phyloP scores from a whole-genome alignment of 2,888 invertebrate genomes.

The Scaptodrosophila latifasciaeformis region DNA sequence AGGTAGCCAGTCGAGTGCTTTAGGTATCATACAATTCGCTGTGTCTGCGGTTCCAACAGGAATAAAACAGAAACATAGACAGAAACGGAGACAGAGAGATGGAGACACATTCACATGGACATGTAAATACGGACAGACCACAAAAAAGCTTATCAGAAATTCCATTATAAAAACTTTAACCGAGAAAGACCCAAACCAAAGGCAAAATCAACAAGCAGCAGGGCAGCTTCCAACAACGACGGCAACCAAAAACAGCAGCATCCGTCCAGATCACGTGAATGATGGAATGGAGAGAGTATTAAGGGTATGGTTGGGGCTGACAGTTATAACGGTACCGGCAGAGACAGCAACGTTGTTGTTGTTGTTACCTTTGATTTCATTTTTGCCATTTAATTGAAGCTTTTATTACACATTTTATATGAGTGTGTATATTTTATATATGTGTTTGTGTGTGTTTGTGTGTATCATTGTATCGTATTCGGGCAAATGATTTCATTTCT shows the following conservation, averaged over 20 bases:
- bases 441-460: too few relatives aligned
- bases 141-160: constrained; percentile 66
- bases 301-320: constrained; percentile 1
- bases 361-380: constrained; percentile 53
- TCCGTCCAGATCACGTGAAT: background rate
- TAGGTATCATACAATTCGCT: constrained; percentile 42
- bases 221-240: constrained; percentile 7
- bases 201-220: constrained; percentile 24
- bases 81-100: constrained; percentile 4
- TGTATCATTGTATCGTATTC: background rate
- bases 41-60: constrained; percentile 47
- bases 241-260: constrained; percentile 25
- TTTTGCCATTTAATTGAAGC: constrained; percentile 57
- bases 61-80: constrained; percentile 24
- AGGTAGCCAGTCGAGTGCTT: constrained; percentile 15
- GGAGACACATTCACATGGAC: background rate
- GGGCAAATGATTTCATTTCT: constrained; percentile 30
- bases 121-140: constrained; percentile 29
- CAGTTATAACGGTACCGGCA: background rate
- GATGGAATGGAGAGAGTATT: background rate
- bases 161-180: constrained; percentile 63
- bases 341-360: too few relatives aligned
- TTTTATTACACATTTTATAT: constrained; percentile 48
- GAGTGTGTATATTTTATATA: too few relatives aligned
- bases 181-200: constrained; percentile 38